phyloP scores from a whole-genome alignment of 2,888 invertebrate species.

The Eupithecia tripunctaria region DNA sequence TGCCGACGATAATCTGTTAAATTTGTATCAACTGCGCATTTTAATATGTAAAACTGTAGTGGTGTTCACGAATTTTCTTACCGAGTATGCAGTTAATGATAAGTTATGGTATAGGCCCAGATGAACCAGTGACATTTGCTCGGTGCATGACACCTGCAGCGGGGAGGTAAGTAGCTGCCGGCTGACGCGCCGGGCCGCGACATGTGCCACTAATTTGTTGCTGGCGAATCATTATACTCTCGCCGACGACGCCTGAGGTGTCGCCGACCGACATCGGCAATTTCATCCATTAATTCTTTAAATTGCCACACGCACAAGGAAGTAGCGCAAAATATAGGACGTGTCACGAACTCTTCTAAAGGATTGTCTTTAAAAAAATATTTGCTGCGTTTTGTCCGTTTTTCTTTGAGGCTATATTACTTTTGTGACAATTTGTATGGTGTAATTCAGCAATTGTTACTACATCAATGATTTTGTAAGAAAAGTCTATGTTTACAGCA shows the following conservation, averaged over 20 bases:
- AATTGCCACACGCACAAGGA: constrained; percentile 74
- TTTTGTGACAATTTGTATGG: background rate
- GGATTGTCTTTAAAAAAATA: constrained; percentile 45
- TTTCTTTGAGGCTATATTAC: background rate
- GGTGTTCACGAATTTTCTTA: background rate
- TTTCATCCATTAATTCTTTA: constrained; percentile 75
- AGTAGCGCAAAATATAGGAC: constrained; percentile 48
- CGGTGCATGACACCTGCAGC: constrained; percentile 68
- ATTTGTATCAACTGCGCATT: background rate
- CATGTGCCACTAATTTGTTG: constrained; percentile 83
- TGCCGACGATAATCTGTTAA: background rate
- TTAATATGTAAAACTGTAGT: background rate
- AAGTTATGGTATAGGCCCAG: constrained; percentile 36
- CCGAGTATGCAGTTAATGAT: background rate
- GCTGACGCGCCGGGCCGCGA: constrained; percentile 72
- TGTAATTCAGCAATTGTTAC: background rate
- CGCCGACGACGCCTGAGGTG: constrained; percentile 76
- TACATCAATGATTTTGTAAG: background rate
- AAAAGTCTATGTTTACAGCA: background rate
- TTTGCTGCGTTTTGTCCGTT: background rate
- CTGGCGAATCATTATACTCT: constrained; percentile 75
- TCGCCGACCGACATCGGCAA: constrained; percentile 70
- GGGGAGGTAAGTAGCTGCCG: constrained; percentile 68
- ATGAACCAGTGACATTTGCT: constrained; percentile 68
- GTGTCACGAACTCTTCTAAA: constrained; percentile 56